Evolutionary conservation across 2,888 invertebrate genomes (phyloP).

Genomic region (Cremastobaeus sp.): DNA sequence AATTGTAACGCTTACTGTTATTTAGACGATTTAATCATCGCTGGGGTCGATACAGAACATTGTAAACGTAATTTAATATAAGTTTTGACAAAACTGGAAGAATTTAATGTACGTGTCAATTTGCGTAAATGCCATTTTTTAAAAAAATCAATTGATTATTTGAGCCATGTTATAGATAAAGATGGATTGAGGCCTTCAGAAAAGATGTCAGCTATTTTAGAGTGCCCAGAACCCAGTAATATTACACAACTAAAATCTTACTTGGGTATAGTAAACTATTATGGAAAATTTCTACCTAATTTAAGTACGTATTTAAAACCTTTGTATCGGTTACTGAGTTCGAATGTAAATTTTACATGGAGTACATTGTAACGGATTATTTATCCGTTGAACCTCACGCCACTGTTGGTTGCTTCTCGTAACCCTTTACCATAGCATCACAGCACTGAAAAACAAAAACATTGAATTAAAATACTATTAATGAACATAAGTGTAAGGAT

Average conservation of each 20-base stretch:
- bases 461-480: no score
- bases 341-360: constrained; percentile 12
- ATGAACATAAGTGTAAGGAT: no score
- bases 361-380: no score
- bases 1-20: constrained; percentile 71
- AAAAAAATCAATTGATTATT: constrained; percentile 12
- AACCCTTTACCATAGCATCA: no score
- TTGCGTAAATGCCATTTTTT: constrained; percentile 21
- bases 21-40: constrained; percentile 67
- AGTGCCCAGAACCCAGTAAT: constrained; percentile 47
- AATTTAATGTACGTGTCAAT: constrained; percentile 17
- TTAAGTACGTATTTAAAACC: constrained; percentile 34
- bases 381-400: no score
- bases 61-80: constrained; percentile 7
- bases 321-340: constrained; percentile 15
- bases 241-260: constrained; percentile 65
- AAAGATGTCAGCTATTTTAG: constrained; percentile 15
- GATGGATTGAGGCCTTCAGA: constrained; percentile 36
- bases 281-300: constrained; percentile 65
- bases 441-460: no score
- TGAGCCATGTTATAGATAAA: constrained; percentile 20
- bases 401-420: no score
- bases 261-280: constrained; percentile 70
- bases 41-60: constrained; percentile 1
- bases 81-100: not conserved